Conservation (phyloP, 2,888 invertebrate species). For the Gisinianus flammeolus region DNA sequence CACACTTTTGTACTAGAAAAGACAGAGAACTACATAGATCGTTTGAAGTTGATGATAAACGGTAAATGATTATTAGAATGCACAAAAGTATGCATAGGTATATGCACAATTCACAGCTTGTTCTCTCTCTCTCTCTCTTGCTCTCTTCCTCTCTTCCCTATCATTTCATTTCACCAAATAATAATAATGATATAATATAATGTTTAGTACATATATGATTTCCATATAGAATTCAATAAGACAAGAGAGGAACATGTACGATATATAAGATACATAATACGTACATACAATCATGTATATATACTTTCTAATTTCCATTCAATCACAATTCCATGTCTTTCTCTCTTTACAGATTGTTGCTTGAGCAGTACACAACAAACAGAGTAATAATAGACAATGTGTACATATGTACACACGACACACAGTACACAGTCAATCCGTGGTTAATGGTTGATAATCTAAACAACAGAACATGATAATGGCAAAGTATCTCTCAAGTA, state of each 20-base stretch:
- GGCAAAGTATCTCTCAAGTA: neutral
- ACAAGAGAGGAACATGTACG: too few species aligned
- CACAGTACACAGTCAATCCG: neutral
- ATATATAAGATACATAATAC: too few species aligned
- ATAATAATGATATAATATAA: too few species aligned
- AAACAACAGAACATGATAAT: neutral
- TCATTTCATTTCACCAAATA: too few species aligned
- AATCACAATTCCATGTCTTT: constrained; percentile 5
- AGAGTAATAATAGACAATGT: neutral
- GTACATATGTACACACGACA: neutral
- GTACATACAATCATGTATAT: neutral
- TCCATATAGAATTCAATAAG: too few species aligned
- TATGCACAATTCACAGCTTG: too few species aligned
- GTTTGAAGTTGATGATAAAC: too few species aligned
- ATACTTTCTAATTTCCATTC: constrained; percentile 37
- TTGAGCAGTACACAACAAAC: neutral
- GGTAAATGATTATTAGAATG: too few species aligned
- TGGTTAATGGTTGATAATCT: constrained; percentile 26
- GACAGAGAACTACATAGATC: too few species aligned
- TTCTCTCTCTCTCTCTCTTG: neutral
- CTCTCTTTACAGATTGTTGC: neutral
- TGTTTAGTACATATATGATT: too few species aligned
- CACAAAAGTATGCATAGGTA: too few species aligned
- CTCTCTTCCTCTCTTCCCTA: neutral
- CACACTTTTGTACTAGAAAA: too few species aligned